These are phyloP conservation scores for Jaculus jaculus DNA, from an alignment of 2,113 vertebrate genomes.

Conservation along the genomic window DNA sequence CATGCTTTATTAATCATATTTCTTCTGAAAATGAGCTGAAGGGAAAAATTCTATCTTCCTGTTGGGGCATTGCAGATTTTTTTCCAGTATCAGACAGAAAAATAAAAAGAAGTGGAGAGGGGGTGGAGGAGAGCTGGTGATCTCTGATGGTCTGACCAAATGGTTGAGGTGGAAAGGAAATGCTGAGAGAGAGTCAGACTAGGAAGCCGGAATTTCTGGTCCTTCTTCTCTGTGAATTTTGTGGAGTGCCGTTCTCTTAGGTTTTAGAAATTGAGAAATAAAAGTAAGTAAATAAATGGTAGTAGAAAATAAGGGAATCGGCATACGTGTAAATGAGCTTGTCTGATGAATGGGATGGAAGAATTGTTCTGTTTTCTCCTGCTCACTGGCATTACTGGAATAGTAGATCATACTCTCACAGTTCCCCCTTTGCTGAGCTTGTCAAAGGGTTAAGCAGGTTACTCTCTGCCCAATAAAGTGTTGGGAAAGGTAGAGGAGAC, in stretches of 20 bases:
- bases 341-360: not conserved
- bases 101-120: not conserved
- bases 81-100: constrained; percentile 62
- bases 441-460: constrained; percentile 34
- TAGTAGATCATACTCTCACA: not conserved
- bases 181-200: not conserved
- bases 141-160: constrained; percentile 73
- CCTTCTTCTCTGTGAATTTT: not conserved
- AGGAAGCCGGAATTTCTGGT: constrained; percentile 47
- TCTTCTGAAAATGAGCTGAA: constrained; percentile 82
- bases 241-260: not conserved
- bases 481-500: constrained; percentile 25
- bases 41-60: constrained; percentile 71
- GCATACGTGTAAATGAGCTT: constrained; percentile 48
- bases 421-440: not conserved
- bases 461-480: not conserved
- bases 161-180: constrained; percentile 73
- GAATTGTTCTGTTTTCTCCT: not conserved
- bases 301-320: not conserved
- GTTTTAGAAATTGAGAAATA: not conserved
- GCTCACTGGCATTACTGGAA: not conserved
- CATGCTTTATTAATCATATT: constrained; percentile 85
- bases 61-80: constrained; percentile 69
- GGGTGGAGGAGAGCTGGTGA: constrained; percentile 55
- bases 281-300: not conserved